Evolutionary conservation across 2,888 invertebrate species (phyloP).

Genomic region (Gymnoscelis rufifasciata): DNA sequence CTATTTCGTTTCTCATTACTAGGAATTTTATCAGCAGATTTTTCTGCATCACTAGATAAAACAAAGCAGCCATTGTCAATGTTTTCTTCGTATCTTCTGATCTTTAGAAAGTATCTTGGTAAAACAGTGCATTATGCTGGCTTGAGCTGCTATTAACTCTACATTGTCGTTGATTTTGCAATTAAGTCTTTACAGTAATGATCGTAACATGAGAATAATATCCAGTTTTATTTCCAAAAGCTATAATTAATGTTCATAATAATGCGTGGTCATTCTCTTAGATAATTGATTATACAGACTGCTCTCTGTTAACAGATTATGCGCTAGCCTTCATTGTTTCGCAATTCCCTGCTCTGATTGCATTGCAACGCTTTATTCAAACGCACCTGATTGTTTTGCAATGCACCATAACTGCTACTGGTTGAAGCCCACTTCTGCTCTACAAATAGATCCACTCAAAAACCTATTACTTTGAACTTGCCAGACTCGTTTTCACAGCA

Average conservation of each 20-base stretch:
- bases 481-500: constrained; percentile 9
- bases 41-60: constrained; percentile 24
- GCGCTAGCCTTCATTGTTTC: constrained; percentile 64
- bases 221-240: constrained; percentile 12
- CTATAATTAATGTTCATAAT: constrained; percentile 12
- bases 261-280: constrained; percentile 13
- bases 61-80: constrained; percentile 31
- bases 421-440: constrained; percentile 14
- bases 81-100: constrained; percentile 24
- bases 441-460: constrained; percentile 11
- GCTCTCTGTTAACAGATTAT: constrained; percentile 62
- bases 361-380: constrained; percentile 63
- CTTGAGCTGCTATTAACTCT: constrained; percentile 19
- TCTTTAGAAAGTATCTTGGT: constrained; percentile 28
- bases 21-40: background rate
- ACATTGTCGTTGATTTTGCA: constrained; percentile 7
- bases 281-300: constrained; percentile 43
- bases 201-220: constrained; percentile 3
- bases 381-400: constrained; percentile 48
- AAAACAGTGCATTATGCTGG: constrained; percentile 22
- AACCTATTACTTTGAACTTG: background rate
- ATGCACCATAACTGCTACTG: constrained; percentile 43
- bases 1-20: background rate
- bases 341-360: constrained; percentile 76
- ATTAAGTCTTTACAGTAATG: constrained; percentile 14